Conservation (phyloP, 2,797 vertebrate genomes). For the Periparus ater region DNA sequence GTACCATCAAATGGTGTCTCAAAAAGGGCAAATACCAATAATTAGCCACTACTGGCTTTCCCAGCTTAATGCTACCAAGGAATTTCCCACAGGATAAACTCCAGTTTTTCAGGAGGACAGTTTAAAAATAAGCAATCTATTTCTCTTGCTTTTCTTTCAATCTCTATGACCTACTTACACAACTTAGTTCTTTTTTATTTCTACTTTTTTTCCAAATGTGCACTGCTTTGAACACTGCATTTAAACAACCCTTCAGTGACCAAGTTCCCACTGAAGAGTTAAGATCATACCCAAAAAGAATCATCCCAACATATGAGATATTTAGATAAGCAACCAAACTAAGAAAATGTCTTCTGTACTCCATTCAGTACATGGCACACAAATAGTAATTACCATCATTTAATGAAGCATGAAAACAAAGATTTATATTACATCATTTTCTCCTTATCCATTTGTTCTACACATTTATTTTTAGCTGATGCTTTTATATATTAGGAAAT, state of each 20-base stretch:
- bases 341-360: not conserved
- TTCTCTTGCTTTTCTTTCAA: constrained; percentile 5
- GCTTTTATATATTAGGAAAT: not conserved
- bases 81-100: constrained; percentile 45
- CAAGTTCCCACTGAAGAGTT: not conserved
- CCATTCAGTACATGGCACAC: not conserved
- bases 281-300: not conserved
- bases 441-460: not conserved
- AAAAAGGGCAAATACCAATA: not conserved
- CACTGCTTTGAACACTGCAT: not conserved
- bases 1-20: not conserved
- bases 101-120: constrained; percentile 38
- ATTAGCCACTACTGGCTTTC: not conserved
- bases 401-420: not conserved
- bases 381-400: not conserved
- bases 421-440: not conserved
- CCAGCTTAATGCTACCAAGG: not conserved
- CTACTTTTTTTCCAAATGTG: not conserved
- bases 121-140: constrained; percentile 51
- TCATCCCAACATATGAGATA: not conserved
- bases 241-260: not conserved
- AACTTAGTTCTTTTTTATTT: not conserved
- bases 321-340: not conserved
- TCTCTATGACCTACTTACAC: constrained; percentile 39
- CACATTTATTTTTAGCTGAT: not conserved